Conservation (phyloP, 1,140 invertebrate genomes). For the Arctopsyche grandis region DNA sequence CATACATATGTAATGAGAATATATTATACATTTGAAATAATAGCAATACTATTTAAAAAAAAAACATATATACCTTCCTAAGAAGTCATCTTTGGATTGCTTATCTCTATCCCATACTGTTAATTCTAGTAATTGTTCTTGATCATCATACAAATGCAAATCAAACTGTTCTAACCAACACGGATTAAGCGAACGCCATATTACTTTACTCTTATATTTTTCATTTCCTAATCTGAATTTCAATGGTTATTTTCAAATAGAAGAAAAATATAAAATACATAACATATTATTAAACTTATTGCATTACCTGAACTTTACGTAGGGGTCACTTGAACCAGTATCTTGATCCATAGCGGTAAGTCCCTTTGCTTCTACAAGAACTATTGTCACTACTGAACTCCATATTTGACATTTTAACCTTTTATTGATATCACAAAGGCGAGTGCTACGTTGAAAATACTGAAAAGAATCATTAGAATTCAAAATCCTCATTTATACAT, state of each 20-base stretch:
- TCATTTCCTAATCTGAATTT: constrained; percentile 88
- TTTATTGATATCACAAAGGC: constrained; percentile 80
- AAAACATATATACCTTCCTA: constrained; percentile 73
- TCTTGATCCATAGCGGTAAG: constrained; percentile 90
- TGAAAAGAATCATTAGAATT: constrained; percentile 62
- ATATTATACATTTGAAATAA: background rate
- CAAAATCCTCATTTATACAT: background rate
- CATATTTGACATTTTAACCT: constrained; percentile 91
- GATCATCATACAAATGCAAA: constrained; percentile 93
- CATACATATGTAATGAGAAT: background rate
- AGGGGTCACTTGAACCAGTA: constrained; percentile 88
- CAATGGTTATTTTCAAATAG: background rate
- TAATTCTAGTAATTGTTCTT: constrained; percentile 87
- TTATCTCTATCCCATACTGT: constrained; percentile 91
- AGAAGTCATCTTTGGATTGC: constrained; percentile 84
- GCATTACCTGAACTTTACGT: constrained; percentile 92
- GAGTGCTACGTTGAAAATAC: constrained; percentile 83
- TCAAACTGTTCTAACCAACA: constrained; percentile 98
- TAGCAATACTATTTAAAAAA: background rate
- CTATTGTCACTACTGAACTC: constrained; percentile 95
- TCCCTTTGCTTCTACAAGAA: constrained; percentile 94
- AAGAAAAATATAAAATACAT: no score
- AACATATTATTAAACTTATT: constrained; percentile 1
- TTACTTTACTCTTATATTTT: constrained; percentile 97
- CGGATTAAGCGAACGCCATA: constrained; percentile 84